Base-by-base conservation (phyloP, 2,797 vertebrate genomes). In the Pyrocephalus nanus region DNA sequence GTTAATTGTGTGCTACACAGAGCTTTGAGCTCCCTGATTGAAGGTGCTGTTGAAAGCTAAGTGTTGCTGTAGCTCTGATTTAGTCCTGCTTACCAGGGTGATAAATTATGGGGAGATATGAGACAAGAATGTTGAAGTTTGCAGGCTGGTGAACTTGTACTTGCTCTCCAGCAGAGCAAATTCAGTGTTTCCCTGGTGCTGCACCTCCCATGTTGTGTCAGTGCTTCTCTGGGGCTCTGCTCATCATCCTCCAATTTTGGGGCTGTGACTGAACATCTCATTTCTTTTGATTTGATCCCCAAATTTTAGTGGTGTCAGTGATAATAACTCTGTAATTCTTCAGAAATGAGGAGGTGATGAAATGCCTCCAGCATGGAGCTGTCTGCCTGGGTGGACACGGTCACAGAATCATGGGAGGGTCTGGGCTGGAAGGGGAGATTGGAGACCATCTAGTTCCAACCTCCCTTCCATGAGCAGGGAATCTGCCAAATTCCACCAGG, bases 11-110 rank as follows among this genome's bases (percentile, higher is more conserved):
- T 85, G 60, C 75, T 93, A 48, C 42, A 34, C 9, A 50, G 85
- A 93, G 87, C 84, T 85, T 75, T 73, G 77, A 94, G 77, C 67
- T 67, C 72, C 73, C 81, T 96, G 94, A 94, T 30, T 93, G 94
- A 92, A 93, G 85, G 78, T 2, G 6, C 72, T 94, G 81, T 67
- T 87, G 78, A 88, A 53, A 87, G 40, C 81, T 82, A 76, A 92
- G 78, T 83, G 75, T 80, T 94, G 87, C 71, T 80, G 67, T 50
- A 80, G 74, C 61, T 94, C 94, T 93, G 85, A 91, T 95, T 93
- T 90, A 82, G 72, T 71, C 78, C 78, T 89, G 71, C 42, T 71
- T 77, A 57, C 18, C 60, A 51, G 57, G 65, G 85, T 80, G 93
- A 83, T 88, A 93, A 95, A 96, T 94, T 88, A 85, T 83, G 91